These are phyloP conservation scores for Esox niger DNA, from an alignment of 2,113 vertebrate species.

Conservation along the genomic window DNA sequence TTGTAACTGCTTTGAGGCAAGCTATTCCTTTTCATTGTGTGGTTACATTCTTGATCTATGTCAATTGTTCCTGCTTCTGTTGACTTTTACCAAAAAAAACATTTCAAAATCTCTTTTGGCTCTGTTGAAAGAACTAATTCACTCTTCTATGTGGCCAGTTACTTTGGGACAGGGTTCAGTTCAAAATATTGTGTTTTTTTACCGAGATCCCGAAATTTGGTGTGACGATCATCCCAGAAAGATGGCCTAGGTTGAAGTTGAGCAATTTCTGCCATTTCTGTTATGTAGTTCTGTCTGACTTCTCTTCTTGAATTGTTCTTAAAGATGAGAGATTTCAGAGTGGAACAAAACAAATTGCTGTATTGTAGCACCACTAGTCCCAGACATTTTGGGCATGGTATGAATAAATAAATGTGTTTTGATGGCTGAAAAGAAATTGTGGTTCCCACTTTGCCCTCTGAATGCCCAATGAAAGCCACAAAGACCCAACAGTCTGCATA, in stretches of 20 bases:
- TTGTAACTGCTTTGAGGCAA: background rate
- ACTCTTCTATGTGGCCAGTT: slow-evolving; percentile 15
- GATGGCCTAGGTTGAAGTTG: background rate
- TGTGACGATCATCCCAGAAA: slow-evolving; percentile 23
- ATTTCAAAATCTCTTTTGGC: slow-evolving; percentile 24
- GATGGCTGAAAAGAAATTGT: slow-evolving; percentile 20
- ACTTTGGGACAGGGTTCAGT: slow-evolving; percentile 23
- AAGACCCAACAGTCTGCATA: background rate
- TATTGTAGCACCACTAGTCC: background rate
- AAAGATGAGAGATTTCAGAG: background rate
- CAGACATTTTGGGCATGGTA: slow-evolving; percentile 27
- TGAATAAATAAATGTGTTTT: slow-evolving; percentile 15
- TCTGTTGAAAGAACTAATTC: slow-evolving; percentile 17
- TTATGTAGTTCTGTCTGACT: background rate
- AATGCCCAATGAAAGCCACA: background rate
- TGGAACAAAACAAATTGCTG: slow-evolving; percentile 9
- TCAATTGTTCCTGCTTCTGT: background rate
- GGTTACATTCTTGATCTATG: slow-evolving; percentile 8
- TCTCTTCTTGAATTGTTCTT: slow-evolving; percentile 23
- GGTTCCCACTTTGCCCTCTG: too few relatives aligned
- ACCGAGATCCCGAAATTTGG: slow-evolving; percentile 24
- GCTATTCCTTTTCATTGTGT: background rate
- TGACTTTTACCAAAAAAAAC: slow-evolving; percentile 12
- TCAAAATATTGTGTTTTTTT: slow-evolving; percentile 55
- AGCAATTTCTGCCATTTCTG: background rate